Evolutionary conservation across 30 jellyfish, hydroid and myxozoan species (phyloP).

Genomic region (Chrysaora quinquecirrha): DNA sequence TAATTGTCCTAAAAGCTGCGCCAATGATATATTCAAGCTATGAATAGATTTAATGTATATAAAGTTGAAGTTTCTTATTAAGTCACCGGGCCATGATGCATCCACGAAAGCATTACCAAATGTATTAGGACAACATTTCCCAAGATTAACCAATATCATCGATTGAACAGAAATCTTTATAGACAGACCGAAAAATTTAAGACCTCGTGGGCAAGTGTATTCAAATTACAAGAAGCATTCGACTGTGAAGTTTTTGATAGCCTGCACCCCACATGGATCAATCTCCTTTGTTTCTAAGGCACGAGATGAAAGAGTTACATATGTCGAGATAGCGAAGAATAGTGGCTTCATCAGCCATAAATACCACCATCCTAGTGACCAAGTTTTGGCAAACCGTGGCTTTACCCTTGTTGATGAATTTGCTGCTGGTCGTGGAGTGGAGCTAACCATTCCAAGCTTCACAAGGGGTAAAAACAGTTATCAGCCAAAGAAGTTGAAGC

Average conservation of each 20-base stretch:
- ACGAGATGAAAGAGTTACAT: conserved; percentile 52
- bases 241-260: conserved; percentile 18
- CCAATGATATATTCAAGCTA: not conserved
- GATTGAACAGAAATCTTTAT: conserved; percentile 56
- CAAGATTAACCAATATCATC: conserved; percentile 23
- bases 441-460: conserved; percentile 3
- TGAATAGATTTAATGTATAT: conserved; percentile 12
- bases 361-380: conserved; percentile 1
- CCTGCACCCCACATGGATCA: conserved; percentile 49
- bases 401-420: conserved; percentile 10
- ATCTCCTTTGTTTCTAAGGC: conserved; percentile 42
- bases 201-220: conserved; percentile 31
- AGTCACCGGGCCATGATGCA: conserved; percentile 22
- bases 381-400: not conserved
- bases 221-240: conserved; percentile 32
- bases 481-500: conserved; percentile 4
- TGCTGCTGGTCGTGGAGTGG: conserved; percentile 4
- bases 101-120: conserved; percentile 6
- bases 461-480: conserved; percentile 3
- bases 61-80: not conserved
- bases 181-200: conserved; percentile 38
- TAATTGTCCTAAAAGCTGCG: conserved; percentile 9
- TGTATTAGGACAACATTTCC: conserved; percentile 37
- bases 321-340: conserved; percentile 8
- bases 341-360: not conserved